Evolutionary conservation across 2,797 vertebrate species (phyloP), one percentile per base, ranked within the genome.

Genomic region (Fistularia commersonii): DNA sequence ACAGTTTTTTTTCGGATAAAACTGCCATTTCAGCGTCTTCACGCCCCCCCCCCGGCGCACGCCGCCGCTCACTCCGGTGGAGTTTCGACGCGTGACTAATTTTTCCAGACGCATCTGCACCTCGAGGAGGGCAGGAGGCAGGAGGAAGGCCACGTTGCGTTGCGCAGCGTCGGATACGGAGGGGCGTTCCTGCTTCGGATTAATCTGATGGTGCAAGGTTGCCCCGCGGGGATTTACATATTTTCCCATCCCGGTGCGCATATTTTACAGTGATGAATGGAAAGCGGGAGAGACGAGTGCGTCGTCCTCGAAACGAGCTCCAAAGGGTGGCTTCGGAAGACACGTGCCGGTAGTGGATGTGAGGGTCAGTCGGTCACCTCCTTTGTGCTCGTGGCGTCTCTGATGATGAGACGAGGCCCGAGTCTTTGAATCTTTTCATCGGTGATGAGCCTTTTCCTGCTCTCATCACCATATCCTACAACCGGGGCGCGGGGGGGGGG

Each of bases 361-460:
- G 51, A 63, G 66, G 76, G 75, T 83, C 84, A 84, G 41, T 73
- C 74, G 84, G 80, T 79, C 81, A 66, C 12, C 57, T 84, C 76
- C 61, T 85, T 85, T 86, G 80, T 88, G 73, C 54, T 54, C 51
- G 56, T 56, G 38, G 61, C 32, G 13, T 55, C 83, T 87, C 79
- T 81, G 82, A 86, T 80, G 85, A 84, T 84, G 81, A 87, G 80
- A 87, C 54, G 45, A 38, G 46, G 40, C 5, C 74, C 51, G 74
- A 69, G 83, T 73, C 85, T 88, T 88, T 88, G 85, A 88, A 87
- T 84, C 80, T 84, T 77, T 81, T 84, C 83, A 88, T 85, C 36
- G 55, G 55, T 80, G 82, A 87, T 85, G 83, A 84, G 84, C 71
- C 51, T 57, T 74, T 61, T 69, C 68, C 57, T 72, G 58, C 61